Percentiles rank a stretch among this genome's conserved stretches.
Evolutionary conservation across 2,888 invertebrate genomes (phyloP).

Genomic region (Megastigmus dorsalis): DNA sequence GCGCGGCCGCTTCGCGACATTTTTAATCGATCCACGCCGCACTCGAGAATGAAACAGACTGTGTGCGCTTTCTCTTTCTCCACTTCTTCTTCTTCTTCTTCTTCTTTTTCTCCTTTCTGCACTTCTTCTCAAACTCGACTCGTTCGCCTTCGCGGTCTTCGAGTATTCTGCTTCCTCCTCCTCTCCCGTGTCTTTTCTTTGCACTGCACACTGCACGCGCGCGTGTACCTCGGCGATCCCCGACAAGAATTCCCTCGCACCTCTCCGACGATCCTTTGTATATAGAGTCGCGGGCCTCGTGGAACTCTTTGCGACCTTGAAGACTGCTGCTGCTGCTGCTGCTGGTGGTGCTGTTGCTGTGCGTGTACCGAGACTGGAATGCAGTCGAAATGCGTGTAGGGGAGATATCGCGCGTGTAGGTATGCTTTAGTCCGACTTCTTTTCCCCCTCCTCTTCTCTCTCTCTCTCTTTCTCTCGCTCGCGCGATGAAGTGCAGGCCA

Average conservation of each 20-base stretch:
- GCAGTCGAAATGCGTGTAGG: slow-evolving; percentile 27
- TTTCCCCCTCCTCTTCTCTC: too few relatives aligned
- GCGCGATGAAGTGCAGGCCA: not conserved
- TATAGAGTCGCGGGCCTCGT: too few relatives aligned
- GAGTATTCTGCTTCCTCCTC: not conserved
- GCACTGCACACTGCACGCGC: too few relatives aligned
- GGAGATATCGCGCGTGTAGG: too few relatives aligned
- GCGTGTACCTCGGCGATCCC: not conserved
- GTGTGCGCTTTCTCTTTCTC: too few relatives aligned
- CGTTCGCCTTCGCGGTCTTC: not conserved
- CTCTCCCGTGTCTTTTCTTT: not conserved
- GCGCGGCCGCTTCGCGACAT: too few relatives aligned
- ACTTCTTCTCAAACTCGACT: not conserved
- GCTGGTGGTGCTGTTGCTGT: slow-evolving; percentile 20
- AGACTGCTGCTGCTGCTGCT: not conserved
- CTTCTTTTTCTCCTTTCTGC: not conserved
- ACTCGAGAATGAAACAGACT: too few relatives aligned
- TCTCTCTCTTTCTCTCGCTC: too few relatives aligned
- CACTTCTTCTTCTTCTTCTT: too few relatives aligned
- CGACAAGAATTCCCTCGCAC: slow-evolving; percentile 13
- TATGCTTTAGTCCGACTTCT: too few relatives aligned
- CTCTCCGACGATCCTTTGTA: not conserved
- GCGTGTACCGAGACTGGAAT: slow-evolving; percentile 19
- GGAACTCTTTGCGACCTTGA: slow-evolving; percentile 28
- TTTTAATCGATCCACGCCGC: too few relatives aligned